Percentiles rank a stretch among this genome's conserved stretches.
Conservation (phyloP, 2,113 vertebrate genomes). For the Ciconia boyciana region DNA sequence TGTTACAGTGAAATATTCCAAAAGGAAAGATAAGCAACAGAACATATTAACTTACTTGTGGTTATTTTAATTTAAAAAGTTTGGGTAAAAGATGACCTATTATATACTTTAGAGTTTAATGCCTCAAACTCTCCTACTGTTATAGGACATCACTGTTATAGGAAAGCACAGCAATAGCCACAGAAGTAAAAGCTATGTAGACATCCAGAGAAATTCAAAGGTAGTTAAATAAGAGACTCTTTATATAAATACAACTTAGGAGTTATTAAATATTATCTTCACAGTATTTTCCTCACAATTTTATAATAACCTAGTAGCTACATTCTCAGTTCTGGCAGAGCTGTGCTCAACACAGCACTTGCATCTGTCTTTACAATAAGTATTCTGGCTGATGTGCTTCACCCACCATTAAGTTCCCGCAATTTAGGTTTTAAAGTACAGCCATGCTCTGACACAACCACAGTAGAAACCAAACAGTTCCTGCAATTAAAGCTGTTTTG, state of each 20-base stretch:
- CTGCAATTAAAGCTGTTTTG: neutral
- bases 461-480: neutral
- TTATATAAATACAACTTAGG: neutral
- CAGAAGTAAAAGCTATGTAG: neutral
- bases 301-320: neutral
- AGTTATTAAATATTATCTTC: neutral
- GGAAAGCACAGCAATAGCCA: neutral
- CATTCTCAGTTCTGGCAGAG: neutral
- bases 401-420: accelerated
- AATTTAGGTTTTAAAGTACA: neutral
- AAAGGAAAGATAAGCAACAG: neutral
- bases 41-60: neutral
- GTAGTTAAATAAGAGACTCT: neutral
- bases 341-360: neutral
- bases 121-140: neutral
- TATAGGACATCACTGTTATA: neutral
- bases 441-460: neutral
- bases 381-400: neutral
- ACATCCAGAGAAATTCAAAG: neutral
- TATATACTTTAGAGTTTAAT: neutral
- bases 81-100: neutral
- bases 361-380: neutral
- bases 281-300: neutral
- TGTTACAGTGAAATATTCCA: neutral
- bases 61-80: neutral